Evolutionary conservation across 2,888 invertebrate species (phyloP).

Genomic region (Aphidoletes aphidimyza): DNA sequence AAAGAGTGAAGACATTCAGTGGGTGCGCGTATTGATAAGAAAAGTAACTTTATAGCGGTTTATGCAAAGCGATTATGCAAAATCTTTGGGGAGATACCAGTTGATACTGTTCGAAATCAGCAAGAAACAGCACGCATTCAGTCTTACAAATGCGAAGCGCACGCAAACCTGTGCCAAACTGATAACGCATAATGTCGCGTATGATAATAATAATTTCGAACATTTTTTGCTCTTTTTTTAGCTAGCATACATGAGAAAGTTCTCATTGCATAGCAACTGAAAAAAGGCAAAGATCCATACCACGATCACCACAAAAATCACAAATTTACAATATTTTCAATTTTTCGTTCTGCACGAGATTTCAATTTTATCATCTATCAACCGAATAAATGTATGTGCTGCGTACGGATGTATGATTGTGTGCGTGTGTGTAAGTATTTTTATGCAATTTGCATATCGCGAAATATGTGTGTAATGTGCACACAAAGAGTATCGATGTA

Average conservation of each 20-base stretch:
- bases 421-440: neutral
- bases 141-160: neutral
- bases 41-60: conserved; percentile 31
- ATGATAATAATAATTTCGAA: conserved; percentile 9
- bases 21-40: neutral
- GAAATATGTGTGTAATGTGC: neutral
- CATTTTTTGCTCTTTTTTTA: neutral
- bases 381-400: no score
- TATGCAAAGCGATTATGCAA: conserved; percentile 27
- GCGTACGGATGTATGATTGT: no score
- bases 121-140: neutral
- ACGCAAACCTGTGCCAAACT: neutral
- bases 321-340: neutral
- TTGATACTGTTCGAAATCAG: neutral
- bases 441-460: conserved; percentile 12
- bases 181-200: conserved; percentile 33
- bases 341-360: no score
- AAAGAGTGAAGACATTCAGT: no score
- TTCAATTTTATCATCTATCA: no score
- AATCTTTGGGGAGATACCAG: neutral
- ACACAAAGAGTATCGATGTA: neutral
- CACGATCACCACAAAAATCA: neutral
- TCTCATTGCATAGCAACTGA: neutral
- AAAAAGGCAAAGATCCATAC: no score
- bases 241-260: no score